Conservation (phyloP, 2,888 invertebrate species). For the Plemyria rubiginata region DNA sequence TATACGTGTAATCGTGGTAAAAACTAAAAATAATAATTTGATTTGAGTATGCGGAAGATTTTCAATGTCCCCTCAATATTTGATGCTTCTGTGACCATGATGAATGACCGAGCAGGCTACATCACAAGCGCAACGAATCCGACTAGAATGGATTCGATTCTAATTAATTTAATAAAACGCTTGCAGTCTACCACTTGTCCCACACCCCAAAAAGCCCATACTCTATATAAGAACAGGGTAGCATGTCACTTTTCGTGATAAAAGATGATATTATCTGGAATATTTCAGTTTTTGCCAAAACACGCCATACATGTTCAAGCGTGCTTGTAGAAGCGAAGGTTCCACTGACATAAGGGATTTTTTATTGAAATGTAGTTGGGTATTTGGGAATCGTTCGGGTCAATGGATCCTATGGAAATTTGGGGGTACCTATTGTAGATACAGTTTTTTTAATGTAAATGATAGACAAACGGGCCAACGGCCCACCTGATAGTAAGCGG, state of each 20-base stretch:
- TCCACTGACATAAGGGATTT: conserved; percentile 43
- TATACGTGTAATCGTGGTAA: too few relatives aligned
- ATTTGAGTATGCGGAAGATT: too few relatives aligned
- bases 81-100: too few relatives aligned
- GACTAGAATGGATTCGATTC: too few relatives aligned
- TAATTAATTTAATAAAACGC: conserved; percentile 6
- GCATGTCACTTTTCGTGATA: conserved; percentile 63
- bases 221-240: conserved; percentile 49
- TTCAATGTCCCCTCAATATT: too few relatives aligned
- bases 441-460: too few relatives aligned
- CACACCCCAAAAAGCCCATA: conserved; percentile 40
- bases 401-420: conserved; percentile 42
- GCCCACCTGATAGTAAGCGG: too few relatives aligned
- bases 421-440: not conserved
- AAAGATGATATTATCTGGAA: conserved; percentile 58
- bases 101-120: too few relatives aligned
- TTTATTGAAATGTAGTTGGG: conserved; percentile 44
- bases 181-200: conserved; percentile 30
- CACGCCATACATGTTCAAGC: conserved; percentile 45
- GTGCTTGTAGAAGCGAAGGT: conserved; percentile 48
- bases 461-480: too few relatives aligned
- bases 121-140: too few relatives aligned
- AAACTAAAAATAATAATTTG: too few relatives aligned
- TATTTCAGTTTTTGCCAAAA: conserved; percentile 55
- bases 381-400: conserved; percentile 38